These are phyloP conservation scores for Mallotus villosus DNA, from an alignment of 2,797 vertebrate genomes.

Conservation along the genomic window DNA sequence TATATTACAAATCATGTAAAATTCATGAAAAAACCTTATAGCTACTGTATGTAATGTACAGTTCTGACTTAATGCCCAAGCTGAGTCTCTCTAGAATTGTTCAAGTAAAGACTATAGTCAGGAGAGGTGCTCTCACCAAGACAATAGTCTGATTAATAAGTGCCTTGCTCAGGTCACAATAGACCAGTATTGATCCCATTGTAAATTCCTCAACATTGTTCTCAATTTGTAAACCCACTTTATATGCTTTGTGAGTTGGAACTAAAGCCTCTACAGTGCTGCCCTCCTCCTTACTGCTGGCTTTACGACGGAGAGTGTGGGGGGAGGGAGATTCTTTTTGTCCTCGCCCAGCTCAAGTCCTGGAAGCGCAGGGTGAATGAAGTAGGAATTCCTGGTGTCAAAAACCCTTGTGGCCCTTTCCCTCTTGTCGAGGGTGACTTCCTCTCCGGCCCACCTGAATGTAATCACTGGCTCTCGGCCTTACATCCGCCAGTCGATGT, in stretches of 20 bases:
- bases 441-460: conserved; percentile 18
- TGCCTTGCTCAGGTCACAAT: conserved; percentile 42
- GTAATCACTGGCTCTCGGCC: conserved; percentile 22
- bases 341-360: conserved; percentile 30
- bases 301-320: conserved; percentile 45
- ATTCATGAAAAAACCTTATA: neutral
- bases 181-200: conserved; percentile 61
- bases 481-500: conserved; percentile 24
- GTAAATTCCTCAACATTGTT: conserved; percentile 77
- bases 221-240: conserved; percentile 72
- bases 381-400: conserved; percentile 52
- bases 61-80: neutral
- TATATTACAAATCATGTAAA: neutral
- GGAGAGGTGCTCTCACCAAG: conserved; percentile 21
- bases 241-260: conserved; percentile 63
- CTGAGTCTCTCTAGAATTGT: neutral
- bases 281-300: conserved; percentile 44
- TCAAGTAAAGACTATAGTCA: neutral
- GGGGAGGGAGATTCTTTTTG: conserved; percentile 49
- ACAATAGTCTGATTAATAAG: conserved; percentile 46
- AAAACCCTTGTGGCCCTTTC: conserved; percentile 46
- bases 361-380: conserved; percentile 41
- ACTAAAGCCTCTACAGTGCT: conserved; percentile 55
- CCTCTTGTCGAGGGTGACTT: conserved; percentile 25
- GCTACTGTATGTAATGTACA: neutral